Conservation (phyloP, 2,797 vertebrate genomes). For the Spinus olivaceus region DNA sequence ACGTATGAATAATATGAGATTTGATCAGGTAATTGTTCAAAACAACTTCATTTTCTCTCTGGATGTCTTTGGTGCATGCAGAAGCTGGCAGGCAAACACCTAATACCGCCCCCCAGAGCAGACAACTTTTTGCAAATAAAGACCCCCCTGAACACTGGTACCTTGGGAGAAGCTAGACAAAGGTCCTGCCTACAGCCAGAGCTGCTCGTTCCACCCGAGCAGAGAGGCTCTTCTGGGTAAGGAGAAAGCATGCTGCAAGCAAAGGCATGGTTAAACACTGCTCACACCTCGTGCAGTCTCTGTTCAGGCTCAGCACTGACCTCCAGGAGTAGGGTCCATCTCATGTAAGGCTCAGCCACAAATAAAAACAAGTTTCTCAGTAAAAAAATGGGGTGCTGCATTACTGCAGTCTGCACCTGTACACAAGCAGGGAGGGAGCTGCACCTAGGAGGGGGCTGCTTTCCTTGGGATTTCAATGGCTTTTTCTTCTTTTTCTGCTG, state of each 20-base stretch:
- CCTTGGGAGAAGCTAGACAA: not conserved
- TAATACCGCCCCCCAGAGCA: not conserved
- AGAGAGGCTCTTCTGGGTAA: accelerated
- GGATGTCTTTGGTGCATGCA: not conserved
- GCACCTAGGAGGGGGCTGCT: not conserved
- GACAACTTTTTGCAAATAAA: not conserved
- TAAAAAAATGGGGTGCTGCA: not conserved
- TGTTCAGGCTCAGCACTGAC: accelerated
- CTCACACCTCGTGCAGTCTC: accelerated
- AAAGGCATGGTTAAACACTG: not conserved
- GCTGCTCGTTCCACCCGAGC: not conserved
- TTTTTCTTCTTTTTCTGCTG: not conserved
- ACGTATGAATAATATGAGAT: not conserved
- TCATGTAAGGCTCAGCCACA: not conserved
- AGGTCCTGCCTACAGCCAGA: not conserved
- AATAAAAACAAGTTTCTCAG: not conserved
- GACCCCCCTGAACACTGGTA: not conserved
- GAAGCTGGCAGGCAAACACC: not conserved
- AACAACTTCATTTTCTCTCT: not conserved
- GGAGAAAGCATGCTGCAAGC: not conserved
- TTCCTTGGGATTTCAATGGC: not conserved
- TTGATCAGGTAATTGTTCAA: not conserved
- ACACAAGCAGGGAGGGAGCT: not conserved
- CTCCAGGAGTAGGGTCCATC: not conserved
- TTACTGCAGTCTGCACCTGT: not conserved